These are phyloP conservation scores for Diabrotica undecimpunctata DNA, from an alignment of 1,140 invertebrate genomes.

Conservation along the genomic window DNA sequence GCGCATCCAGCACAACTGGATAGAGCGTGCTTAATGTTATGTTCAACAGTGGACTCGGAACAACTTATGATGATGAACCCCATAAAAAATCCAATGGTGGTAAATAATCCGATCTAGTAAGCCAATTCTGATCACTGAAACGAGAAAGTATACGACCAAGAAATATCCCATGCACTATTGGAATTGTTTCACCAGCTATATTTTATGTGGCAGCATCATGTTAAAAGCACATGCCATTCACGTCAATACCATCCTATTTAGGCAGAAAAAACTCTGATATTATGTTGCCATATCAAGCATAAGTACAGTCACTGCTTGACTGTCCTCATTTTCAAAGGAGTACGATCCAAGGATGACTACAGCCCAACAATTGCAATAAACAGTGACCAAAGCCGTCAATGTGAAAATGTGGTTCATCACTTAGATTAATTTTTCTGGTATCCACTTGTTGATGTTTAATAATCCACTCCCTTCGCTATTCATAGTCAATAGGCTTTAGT, in stretches of 20 bases:
- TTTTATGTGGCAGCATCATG: conserved; percentile 11
- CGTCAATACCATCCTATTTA: background rate
- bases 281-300: background rate
- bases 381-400: too few species aligned
- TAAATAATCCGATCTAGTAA: conserved; percentile 32
- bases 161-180: conserved; percentile 34
- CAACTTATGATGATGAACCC: too few species aligned
- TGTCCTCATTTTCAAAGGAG: too few species aligned
- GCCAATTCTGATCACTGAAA: conserved; percentile 31
- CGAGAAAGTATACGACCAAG: conserved; percentile 33
- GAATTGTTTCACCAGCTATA: conserved; percentile 29
- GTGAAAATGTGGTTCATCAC: too few species aligned
- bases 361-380: background rate
- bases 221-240: background rate
- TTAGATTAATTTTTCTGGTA: too few species aligned
- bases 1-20: too few species aligned
- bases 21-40: too few species aligned
- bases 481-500: too few species aligned
- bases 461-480: too few species aligned
- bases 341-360: too few species aligned
- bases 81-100: conserved; percentile 22
- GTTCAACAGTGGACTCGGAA: too few species aligned
- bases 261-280: background rate
- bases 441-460: too few species aligned
- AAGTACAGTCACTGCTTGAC: background rate